A percentile compares a stretch with the other conserved stretches of the same genome.
Evolutionary conservation across 2,113 vertebrate species (phyloP).

Genomic region (Glareola pratincola): DNA sequence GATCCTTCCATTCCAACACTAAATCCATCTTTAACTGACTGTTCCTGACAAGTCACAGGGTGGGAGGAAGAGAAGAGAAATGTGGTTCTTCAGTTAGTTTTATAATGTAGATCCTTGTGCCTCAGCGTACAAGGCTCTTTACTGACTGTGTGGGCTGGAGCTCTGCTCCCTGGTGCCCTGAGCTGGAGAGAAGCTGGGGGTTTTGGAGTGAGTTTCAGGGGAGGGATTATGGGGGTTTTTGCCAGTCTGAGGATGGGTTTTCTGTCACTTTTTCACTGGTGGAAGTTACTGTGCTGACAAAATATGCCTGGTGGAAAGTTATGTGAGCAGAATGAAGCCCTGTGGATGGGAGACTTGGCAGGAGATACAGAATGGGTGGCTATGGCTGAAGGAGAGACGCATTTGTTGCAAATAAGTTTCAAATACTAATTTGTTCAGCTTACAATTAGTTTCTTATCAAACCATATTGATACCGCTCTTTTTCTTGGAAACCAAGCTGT

Average conservation of each 20-base stretch:
- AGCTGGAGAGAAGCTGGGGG: neutral
- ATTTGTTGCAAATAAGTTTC: neutral
- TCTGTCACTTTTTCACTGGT: neutral
- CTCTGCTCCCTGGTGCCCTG: neutral
- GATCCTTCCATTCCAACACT: neutral
- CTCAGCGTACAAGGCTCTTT: neutral
- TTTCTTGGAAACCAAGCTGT: neutral
- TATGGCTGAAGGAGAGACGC: neutral
- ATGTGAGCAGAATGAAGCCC: neutral
- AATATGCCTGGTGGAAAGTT: neutral
- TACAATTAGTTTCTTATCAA: neutral
- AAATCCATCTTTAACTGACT: neutral
- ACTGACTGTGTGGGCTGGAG: neutral
- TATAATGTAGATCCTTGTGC: neutral
- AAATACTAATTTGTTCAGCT: neutral
- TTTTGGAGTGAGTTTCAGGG: neutral
- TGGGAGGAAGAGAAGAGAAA: neutral
- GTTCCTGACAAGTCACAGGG: neutral
- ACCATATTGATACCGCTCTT: neutral
- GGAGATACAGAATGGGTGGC: neutral
- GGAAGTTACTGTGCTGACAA: neutral
- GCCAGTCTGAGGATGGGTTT: neutral
- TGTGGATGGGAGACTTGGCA: neutral
- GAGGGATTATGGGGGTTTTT: neutral
- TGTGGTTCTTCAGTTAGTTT: neutral